A percentile compares a stretch with the other conserved stretches of the same genome.
phyloP scores from a whole-genome alignment of 2,113 vertebrate species.

The Cynopterus brachyotis region DNA sequence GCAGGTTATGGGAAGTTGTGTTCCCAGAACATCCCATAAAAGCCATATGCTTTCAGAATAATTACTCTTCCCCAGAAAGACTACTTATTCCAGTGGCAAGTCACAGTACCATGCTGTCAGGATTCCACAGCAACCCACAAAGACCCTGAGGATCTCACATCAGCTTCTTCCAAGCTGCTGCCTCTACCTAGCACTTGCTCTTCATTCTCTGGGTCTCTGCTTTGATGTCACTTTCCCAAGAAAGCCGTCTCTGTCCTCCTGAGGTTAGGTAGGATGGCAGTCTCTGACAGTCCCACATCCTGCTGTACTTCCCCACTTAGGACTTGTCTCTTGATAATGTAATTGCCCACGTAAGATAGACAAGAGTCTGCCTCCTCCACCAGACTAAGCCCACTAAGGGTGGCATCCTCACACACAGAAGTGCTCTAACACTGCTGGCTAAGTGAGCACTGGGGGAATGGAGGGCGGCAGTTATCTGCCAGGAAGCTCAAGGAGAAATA shows the following conservation, averaged over 20 bases:
- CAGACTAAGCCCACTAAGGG: fast-evolving
- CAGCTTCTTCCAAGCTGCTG: neutral
- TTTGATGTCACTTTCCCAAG: neutral
- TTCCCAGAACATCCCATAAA: conserved; percentile 32
- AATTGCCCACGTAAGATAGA: neutral
- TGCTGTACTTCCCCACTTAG: neutral
- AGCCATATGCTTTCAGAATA: conserved; percentile 41
- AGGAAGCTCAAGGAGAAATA: neutral
- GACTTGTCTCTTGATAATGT: neutral
- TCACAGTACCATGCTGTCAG: neutral
- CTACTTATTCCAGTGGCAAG: neutral
- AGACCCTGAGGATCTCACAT: neutral
- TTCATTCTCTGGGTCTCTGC: neutral
- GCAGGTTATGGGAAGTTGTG: neutral
- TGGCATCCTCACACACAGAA: fast-evolving
- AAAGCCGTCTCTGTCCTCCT: neutral
- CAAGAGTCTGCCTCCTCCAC: neutral
- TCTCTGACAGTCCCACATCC: neutral
- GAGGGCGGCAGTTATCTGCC: neutral
- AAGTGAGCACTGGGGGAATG: neutral
- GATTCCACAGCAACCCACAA: neutral
- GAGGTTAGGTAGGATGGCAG: neutral
- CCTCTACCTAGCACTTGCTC: neutral
- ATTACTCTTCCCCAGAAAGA: neutral
- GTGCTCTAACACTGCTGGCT: neutral